phyloP scores from a whole-genome alignment of 2,113 vertebrate species.

The Trachemys scripta region DNA sequence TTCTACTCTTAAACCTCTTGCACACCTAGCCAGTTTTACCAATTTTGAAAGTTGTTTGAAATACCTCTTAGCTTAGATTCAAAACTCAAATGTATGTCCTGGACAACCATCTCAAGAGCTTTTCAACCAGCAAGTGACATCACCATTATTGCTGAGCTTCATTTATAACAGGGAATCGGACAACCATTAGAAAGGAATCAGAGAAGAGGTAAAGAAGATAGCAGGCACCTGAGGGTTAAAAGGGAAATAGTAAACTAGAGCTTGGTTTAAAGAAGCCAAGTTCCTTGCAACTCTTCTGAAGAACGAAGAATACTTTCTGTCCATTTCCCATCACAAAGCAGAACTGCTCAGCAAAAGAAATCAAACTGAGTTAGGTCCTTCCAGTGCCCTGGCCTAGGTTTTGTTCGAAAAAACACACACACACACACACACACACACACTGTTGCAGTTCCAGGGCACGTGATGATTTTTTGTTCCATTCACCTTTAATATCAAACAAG shows the following conservation, averaged over 20 bases:
- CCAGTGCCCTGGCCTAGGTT: constrained; percentile 63
- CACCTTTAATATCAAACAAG: neutral
- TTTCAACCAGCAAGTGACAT: neutral
- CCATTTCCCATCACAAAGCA: neutral
- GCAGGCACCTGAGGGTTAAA: neutral
- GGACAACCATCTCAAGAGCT: neutral
- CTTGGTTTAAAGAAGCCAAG: neutral
- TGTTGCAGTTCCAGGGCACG: constrained; percentile 53
- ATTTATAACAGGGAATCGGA: neutral
- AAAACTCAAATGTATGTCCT: neutral
- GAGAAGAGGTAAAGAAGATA: neutral
- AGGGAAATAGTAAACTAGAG: neutral
- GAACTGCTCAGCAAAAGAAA: neutral
- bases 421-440: too few relatives aligned
- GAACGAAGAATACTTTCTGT: neutral
- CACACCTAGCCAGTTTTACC: neutral
- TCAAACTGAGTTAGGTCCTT: constrained; percentile 49
- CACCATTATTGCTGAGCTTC: neutral
- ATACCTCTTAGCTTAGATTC: neutral
- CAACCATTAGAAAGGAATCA: neutral
- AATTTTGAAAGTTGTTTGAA: neutral
- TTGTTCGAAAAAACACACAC: constrained; percentile 64
- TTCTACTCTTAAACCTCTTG: neutral
- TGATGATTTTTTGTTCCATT: constrained; percentile 37
- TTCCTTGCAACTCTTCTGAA: neutral